These are phyloP conservation scores for Miniopterus natalensis DNA, from an alignment of 2,113 vertebrate species.

Conservation along the genomic window DNA sequence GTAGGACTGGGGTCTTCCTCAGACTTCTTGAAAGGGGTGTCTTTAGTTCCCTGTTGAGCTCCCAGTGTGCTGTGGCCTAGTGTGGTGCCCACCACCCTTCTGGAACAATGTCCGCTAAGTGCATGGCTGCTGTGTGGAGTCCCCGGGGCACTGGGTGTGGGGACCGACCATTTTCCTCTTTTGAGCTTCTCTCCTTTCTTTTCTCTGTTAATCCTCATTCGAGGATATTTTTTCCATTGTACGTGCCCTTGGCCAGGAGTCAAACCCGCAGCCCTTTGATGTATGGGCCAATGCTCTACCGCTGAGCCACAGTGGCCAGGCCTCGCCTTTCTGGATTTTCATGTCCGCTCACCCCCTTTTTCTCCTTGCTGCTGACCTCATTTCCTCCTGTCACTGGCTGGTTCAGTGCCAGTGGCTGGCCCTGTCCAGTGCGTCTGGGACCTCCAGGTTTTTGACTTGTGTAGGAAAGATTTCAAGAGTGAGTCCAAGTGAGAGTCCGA, in stretches of 20 bases:
- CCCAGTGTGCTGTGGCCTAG: neutral
- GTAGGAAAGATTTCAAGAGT: neutral
- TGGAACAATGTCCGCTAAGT: neutral
- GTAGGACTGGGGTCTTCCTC: neutral
- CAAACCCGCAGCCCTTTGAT: neutral
- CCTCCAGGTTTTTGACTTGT: neutral
- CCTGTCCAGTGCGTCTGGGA: neutral
- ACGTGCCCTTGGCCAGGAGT: neutral
- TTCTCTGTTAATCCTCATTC: too few relatives aligned
- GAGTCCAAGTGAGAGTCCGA: neutral
- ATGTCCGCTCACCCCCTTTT: rapidly evolving
- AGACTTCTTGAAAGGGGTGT: neutral
- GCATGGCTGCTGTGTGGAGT: neutral
- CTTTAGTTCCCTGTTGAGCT: neutral
- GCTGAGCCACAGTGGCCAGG: neutral
- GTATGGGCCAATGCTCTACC: neutral
- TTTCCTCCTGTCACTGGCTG: neutral
- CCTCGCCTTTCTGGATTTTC: neutral
- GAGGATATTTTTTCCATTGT: neutral
- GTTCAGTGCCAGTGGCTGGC: neutral
- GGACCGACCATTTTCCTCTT: neutral
- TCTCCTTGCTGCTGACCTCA: neutral
- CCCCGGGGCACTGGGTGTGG: neutral
- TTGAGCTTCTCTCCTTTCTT: neutral
- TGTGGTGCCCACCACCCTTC: rapidly evolving